Percentiles rank a stretch among this genome's conserved stretches.
phyloP scores from a whole-genome alignment of 2,797 vertebrate genomes.

The Podargus strigoides region DNA sequence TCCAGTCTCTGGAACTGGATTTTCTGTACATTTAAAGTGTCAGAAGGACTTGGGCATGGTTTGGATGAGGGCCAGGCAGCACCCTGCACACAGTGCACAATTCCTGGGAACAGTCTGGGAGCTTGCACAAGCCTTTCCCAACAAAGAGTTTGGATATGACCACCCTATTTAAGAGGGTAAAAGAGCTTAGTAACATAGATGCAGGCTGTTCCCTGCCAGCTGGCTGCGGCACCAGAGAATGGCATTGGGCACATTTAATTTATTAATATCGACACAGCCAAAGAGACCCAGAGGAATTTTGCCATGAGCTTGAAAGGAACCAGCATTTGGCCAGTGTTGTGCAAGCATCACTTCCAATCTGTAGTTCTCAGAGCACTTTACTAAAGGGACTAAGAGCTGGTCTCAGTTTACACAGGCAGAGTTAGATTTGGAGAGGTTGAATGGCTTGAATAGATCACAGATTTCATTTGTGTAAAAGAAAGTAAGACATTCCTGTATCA shows the following conservation, averaged over 20 bases:
- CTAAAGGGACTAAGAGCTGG: not conserved
- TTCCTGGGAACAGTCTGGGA: not conserved
- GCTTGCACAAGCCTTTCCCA: not conserved
- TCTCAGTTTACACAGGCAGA: slow-evolving; percentile 1
- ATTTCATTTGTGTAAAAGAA: not conserved
- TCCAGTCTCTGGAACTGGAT: not conserved
- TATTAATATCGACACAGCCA: slow-evolving; percentile 1
- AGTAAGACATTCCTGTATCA: not conserved
- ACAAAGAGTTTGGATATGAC: not conserved
- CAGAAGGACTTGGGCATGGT: not conserved
- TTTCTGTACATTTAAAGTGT: not conserved
- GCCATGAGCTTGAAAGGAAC: slow-evolving; percentile 15
- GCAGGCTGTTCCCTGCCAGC: not conserved
- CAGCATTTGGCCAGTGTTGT: not conserved
- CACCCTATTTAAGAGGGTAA: not conserved
- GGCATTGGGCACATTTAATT: slow-evolving; percentile 18
- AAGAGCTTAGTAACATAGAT: not conserved
- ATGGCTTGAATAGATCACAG: not conserved
- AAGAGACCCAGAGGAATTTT: slow-evolving; percentile 30
- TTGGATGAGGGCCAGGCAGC: not conserved
- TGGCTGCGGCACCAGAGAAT: slow-evolving; percentile 10
- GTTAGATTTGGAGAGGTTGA: not conserved
- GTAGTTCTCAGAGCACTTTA: not conserved
- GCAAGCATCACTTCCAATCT: slow-evolving; percentile 40
- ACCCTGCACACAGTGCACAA: not conserved